phyloP scores from a whole-genome alignment of 2,113 vertebrate species.

The Rhabdomys dilectus region DNA sequence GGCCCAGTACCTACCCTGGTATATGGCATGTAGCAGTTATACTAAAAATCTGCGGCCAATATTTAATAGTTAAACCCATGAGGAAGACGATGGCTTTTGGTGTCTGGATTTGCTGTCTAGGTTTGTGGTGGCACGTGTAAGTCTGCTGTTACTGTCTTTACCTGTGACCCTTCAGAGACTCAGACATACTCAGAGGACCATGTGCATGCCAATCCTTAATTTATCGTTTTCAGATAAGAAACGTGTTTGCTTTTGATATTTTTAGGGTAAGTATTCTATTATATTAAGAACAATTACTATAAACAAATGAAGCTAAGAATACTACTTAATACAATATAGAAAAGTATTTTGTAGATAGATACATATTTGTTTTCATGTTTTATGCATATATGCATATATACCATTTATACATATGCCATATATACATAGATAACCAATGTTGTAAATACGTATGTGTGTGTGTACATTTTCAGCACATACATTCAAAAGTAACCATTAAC shows the following conservation, averaged over 20 bases:
- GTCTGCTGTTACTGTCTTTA: not conserved
- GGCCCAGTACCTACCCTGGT: not conserved
- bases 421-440: not conserved
- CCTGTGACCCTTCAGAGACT: not conserved
- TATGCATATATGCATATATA: not conserved
- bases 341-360: not conserved
- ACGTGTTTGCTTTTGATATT: not conserved
- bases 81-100: not conserved
- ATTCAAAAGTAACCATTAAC: not conserved
- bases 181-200: not conserved
- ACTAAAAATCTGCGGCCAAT: not conserved
- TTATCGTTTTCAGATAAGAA: slow-evolving; percentile 44
- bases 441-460: not conserved
- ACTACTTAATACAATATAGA: not conserved
- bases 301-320: slow-evolving; percentile 28
- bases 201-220: not conserved
- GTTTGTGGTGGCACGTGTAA: not conserved
- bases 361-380: not conserved
- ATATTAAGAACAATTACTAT: slow-evolving; percentile 28
- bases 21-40: not conserved
- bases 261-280: slow-evolving; percentile 28
- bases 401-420: not conserved
- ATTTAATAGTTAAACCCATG: not conserved
- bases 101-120: not conserved
- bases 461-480: not conserved